Evolutionary conservation across 2,113 vertebrate genomes (phyloP).

Genomic region (Diphyllodes magnificus): DNA sequence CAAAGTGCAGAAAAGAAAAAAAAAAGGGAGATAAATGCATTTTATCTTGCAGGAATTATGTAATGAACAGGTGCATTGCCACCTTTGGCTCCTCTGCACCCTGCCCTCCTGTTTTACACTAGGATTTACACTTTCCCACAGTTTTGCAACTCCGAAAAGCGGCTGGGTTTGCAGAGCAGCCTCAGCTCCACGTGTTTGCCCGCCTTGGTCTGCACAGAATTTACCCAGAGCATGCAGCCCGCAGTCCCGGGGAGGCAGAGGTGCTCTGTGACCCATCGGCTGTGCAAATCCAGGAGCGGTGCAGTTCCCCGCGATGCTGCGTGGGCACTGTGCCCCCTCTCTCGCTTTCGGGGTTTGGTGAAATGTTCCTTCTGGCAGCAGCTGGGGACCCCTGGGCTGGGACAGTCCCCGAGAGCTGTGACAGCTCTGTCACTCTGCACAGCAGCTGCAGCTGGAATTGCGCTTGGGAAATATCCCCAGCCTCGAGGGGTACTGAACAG

Average conservation of each 20-base stretch:
- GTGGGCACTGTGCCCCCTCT: accelerated
- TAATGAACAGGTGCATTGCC: neutral
- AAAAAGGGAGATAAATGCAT: neutral
- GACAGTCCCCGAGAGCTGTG: neutral
- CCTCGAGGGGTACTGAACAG: neutral
- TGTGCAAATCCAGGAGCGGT: neutral
- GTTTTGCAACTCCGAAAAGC: neutral
- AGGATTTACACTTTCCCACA: neutral
- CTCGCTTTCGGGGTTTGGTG: neutral
- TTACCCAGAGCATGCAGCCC: neutral
- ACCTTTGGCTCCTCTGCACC: neutral
- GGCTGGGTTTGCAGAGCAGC: neutral
- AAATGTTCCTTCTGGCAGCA: neutral
- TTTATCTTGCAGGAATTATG: neutral
- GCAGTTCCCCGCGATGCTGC: accelerated
- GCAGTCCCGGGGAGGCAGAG: neutral
- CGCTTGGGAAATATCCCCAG: neutral
- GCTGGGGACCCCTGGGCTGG: neutral
- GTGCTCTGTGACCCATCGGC: accelerated
- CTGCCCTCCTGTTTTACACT: neutral
- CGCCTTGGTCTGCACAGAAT: neutral
- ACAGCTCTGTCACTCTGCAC: neutral
- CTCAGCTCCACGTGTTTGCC: neutral
- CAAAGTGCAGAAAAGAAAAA: neutral
- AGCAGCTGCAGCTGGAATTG: neutral